A percentile compares a stretch with the other conserved stretches of the same genome.
Conservation (phyloP, 2,113 vertebrate species). For the Dromas ardeola region DNA sequence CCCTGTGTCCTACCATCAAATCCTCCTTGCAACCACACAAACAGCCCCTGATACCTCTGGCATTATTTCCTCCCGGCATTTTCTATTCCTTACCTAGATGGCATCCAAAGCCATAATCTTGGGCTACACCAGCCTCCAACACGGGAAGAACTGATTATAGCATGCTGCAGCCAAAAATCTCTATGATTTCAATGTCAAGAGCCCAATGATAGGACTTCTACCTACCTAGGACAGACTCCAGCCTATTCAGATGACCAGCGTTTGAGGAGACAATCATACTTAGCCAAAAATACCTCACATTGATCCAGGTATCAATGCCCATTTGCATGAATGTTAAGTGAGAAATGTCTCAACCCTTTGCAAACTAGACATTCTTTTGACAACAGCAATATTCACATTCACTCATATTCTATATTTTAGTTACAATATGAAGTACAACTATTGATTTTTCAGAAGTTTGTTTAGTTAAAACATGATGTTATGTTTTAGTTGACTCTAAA, state of each 20-base stretch:
- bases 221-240: neutral
- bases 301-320: neutral
- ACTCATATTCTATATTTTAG: neutral
- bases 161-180: neutral
- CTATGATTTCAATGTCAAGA: neutral
- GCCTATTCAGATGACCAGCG: neutral
- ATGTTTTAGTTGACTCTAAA: neutral
- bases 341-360: neutral
- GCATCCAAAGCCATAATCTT: neutral
- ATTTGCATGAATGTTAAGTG: neutral
- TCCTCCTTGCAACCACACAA: neutral
- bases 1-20: neutral
- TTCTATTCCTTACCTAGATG: neutral
- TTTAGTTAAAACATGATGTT: neutral
- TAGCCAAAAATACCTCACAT: neutral
- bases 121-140: neutral
- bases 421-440: neutral
- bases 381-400: neutral
- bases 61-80: neutral
- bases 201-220: neutral
- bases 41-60: neutral
- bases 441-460: neutral
- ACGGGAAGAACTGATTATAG: neutral
- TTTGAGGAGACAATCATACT: neutral
- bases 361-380: neutral